These are phyloP conservation scores for Fulica atra DNA, from an alignment of 2,113 vertebrate species.

Conservation along the genomic window DNA sequence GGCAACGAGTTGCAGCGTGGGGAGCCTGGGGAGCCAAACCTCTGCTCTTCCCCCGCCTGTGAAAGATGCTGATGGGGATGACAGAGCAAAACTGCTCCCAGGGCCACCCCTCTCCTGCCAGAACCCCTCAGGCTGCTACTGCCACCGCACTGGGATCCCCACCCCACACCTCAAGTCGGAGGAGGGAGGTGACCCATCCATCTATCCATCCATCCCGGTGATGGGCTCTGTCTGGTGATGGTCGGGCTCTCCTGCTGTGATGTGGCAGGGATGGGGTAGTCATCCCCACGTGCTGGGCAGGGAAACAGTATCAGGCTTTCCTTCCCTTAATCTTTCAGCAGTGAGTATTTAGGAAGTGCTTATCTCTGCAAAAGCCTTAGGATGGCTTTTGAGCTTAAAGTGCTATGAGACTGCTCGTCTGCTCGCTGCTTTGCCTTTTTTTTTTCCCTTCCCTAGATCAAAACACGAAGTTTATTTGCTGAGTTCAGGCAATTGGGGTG, in stretches of 20 bases:
- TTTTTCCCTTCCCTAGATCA: not conserved
- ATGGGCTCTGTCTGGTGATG: not conserved
- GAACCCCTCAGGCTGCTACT: not conserved
- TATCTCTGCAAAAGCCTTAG: slow-evolving; percentile 47
- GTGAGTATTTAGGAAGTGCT: slow-evolving; percentile 53
- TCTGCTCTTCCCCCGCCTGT: not conserved
- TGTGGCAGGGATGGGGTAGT: not conserved
- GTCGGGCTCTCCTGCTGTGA: not conserved
- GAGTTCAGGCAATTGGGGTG: not conserved
- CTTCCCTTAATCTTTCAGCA: slow-evolving; percentile 33
- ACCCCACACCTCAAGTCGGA: rapidly evolving
- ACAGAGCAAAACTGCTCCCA: not conserved
- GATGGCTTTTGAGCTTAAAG: slow-evolving; percentile 50
- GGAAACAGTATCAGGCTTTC: slow-evolving; percentile 27
- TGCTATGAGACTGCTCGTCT: slow-evolving; percentile 11
- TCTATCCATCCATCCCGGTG: not conserved
- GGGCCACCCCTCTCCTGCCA: not conserved
- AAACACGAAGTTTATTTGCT: not conserved
- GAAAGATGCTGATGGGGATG: not conserved
- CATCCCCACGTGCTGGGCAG: not conserved
- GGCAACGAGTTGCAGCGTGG: rapidly evolving
- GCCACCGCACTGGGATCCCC: not conserved
- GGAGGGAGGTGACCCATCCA: not conserved
- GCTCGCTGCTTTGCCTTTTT: not conserved
- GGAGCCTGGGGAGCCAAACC: not conserved